Percentiles rank a stretch among this genome's conserved stretches.
These are phyloP conservation scores for Medauroidea extradentata DNA, from an alignment of 1,140 invertebrate genomes.

Conservation along the genomic window DNA sequence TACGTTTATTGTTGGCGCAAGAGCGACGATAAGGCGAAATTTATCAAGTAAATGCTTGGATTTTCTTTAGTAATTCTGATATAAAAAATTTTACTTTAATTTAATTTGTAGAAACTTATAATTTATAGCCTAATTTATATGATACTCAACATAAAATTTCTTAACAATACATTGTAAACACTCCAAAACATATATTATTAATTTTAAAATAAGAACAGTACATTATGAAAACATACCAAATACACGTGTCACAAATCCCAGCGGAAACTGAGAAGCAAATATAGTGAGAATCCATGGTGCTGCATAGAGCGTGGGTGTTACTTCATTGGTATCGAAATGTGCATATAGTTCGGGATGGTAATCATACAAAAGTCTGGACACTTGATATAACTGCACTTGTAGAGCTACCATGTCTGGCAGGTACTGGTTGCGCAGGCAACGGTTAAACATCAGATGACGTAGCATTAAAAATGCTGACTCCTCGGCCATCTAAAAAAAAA, in stretches of 20 bases:
- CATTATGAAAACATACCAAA: constrained; percentile 87
- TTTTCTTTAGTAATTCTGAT: too few relatives aligned
- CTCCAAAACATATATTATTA: too few relatives aligned
- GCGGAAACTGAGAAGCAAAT: constrained; percentile 92
- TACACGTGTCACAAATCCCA: constrained; percentile 91
- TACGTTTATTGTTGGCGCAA: too few relatives aligned
- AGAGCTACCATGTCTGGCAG: constrained; percentile 90
- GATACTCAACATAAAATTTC: too few relatives aligned
- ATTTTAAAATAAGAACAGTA: too few relatives aligned
- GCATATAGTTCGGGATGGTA: constrained; percentile 78
- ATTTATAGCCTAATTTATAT: too few relatives aligned
- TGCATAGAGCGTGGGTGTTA: constrained; percentile 89
- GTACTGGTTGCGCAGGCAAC: constrained; percentile 83
- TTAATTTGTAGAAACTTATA: too few relatives aligned
- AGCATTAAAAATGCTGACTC: constrained; percentile 81
- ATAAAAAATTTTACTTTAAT: too few relatives aligned
- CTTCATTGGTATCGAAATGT: constrained; percentile 85
- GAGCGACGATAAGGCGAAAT: too few relatives aligned
- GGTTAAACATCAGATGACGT: constrained; percentile 85
- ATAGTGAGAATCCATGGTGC: constrained; percentile 94
- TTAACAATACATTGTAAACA: too few relatives aligned
- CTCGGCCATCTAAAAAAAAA: constrained; percentile 73
- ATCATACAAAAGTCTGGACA: constrained; percentile 88
- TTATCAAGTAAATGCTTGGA: too few relatives aligned
- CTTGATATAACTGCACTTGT: constrained; percentile 88